A percentile compares a stretch with the other conserved stretches of the same genome.
Conservation (phyloP, 2,113 vertebrate species). For the Lasiurus cinereus region DNA sequence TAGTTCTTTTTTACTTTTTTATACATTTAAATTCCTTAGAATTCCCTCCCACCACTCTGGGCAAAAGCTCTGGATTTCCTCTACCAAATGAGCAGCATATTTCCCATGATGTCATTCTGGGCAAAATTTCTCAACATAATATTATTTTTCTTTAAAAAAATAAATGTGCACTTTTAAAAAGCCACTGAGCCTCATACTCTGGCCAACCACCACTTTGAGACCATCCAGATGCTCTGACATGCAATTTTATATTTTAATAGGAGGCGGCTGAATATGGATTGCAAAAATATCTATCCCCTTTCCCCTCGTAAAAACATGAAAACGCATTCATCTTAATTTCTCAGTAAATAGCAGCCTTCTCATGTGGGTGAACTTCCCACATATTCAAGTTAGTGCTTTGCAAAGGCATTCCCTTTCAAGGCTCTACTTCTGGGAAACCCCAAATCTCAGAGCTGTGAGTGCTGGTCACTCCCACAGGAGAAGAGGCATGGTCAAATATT, state of each 20-base stretch:
- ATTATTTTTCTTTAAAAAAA: constrained; percentile 40
- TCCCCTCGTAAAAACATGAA: not conserved
- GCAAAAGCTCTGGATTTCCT: not conserved
- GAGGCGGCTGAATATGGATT: not conserved
- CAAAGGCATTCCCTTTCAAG: not conserved
- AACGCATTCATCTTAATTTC: constrained; percentile 31
- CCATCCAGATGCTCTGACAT: not conserved
- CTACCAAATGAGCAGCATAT: constrained; percentile 3
- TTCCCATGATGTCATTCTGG: not conserved
- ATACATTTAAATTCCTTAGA: constrained; percentile 7
- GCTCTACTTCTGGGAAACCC: not conserved
- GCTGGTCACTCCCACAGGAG: not conserved
- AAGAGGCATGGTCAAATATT: not conserved
- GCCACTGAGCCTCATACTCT: not conserved
- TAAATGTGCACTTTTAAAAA: constrained; percentile 28
- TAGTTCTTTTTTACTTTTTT: not conserved
- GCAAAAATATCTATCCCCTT: not conserved
- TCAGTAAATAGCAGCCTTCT: constrained; percentile 4
- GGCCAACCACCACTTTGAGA: not conserved
- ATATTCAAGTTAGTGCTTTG: not conserved
- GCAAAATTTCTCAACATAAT: constrained; percentile 16
- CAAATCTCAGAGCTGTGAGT: not conserved
- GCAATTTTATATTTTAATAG: constrained; percentile 20
- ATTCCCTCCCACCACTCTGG: not conserved
- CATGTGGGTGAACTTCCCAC: not conserved